Evolutionary conservation across 2,888 invertebrate genomes (phyloP).

Genomic region (Cyclophora punctaria): DNA sequence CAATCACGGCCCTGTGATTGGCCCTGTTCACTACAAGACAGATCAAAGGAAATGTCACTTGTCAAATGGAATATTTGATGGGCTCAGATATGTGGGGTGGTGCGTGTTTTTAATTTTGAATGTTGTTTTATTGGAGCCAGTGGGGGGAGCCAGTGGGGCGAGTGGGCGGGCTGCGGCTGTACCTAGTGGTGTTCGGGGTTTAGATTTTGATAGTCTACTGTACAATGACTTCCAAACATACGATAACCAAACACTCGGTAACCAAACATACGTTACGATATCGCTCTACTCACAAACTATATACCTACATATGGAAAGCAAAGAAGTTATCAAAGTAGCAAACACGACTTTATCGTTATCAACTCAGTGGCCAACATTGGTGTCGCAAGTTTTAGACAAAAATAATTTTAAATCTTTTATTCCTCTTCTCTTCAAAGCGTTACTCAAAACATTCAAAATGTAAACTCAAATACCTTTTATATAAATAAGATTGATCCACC

Average conservation of each 20-base stretch:
- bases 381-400: too few relatives aligned
- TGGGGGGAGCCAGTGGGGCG: constrained; percentile 9
- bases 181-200: constrained; percentile 1
- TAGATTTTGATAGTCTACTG: neutral
- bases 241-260: too few relatives aligned
- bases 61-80: constrained; percentile 69
- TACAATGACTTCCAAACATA: neutral
- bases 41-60: constrained; percentile 62
- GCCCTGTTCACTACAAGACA: constrained; percentile 45
- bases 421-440: neutral
- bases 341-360: neutral
- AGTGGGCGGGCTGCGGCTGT: too few relatives aligned
- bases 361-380: too few relatives aligned
- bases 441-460: neutral
- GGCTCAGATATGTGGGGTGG: constrained; percentile 41
- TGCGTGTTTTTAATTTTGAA: constrained; percentile 39
- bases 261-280: neutral
- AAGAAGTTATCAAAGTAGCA: neutral
- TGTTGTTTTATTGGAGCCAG: constrained; percentile 28
- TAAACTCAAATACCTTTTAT: constrained; percentile 10
- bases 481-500: constrained; percentile 22
- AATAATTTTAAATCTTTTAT: too few relatives aligned
- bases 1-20: constrained; percentile 68
- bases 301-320: neutral
- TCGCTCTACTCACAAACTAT: neutral